phyloP scores from a whole-genome alignment of 2,797 vertebrate species.

The Alca torda region DNA sequence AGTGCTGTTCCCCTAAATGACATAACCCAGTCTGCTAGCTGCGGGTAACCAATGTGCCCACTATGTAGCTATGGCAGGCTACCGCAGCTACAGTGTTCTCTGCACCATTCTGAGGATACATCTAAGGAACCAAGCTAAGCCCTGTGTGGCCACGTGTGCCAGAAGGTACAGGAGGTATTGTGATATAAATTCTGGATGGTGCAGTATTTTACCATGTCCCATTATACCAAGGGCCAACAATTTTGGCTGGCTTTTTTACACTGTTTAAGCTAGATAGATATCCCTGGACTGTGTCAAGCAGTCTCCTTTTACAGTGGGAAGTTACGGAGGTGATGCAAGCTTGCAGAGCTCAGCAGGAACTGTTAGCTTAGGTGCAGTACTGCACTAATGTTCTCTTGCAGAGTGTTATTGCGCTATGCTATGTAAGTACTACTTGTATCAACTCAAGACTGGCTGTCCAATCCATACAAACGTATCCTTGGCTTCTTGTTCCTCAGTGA shows the following conservation, averaged over 20 bases:
- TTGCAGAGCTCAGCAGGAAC: background rate
- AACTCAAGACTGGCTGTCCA: background rate
- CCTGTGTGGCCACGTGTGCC: background rate
- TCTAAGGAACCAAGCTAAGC: background rate
- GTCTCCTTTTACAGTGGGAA: background rate
- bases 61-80: background rate
- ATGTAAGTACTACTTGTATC: background rate
- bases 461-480: background rate
- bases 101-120: background rate
- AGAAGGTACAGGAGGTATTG: background rate
- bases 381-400: background rate
- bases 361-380: background rate
- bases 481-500: background rate
- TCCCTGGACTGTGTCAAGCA: background rate
- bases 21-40: background rate
- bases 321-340: background rate
- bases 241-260: background rate
- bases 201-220: background rate
- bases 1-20: background rate
- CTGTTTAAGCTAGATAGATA: background rate
- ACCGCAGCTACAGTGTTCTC: background rate
- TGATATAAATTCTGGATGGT: background rate
- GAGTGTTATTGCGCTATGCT: fast-evolving
- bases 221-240: background rate
- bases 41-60: background rate